Percentiles rank a stretch among this genome's conserved stretches.
Evolutionary conservation across 2,888 invertebrate genomes (phyloP).

Genomic region (Cynaeus angustus): DNA sequence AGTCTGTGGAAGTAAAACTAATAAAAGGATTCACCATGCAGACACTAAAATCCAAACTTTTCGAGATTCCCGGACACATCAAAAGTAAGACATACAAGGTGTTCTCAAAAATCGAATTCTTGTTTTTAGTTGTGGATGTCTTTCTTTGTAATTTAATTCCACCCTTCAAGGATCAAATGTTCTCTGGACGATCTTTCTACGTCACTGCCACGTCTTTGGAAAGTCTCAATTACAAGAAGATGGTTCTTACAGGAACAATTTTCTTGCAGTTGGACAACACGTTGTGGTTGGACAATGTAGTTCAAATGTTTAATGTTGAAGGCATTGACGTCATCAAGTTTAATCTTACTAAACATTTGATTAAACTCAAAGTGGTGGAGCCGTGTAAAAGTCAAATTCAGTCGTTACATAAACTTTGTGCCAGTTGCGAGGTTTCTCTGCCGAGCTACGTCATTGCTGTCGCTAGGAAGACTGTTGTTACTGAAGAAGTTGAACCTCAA

Average conservation of each 20-base stretch:
- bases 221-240: slow-evolving; percentile 55
- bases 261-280: slow-evolving; percentile 76
- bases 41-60: slow-evolving; percentile 71
- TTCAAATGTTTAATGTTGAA: slow-evolving; percentile 73
- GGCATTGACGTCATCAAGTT: slow-evolving; percentile 74
- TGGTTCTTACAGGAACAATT: slow-evolving; percentile 71
- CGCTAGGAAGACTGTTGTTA: slow-evolving; percentile 43
- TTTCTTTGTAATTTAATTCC: slow-evolving; percentile 65
- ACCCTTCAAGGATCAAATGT: slow-evolving; percentile 63
- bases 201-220: slow-evolving; percentile 53
- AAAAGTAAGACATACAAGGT: slow-evolving; percentile 56
- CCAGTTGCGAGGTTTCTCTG: slow-evolving; percentile 64
- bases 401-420: slow-evolving; percentile 72
- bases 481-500: slow-evolving; percentile 58
- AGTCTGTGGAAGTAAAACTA: slow-evolving; percentile 45
- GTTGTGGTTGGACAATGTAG: slow-evolving; percentile 79
- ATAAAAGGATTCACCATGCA: slow-evolving; percentile 72
- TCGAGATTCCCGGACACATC: slow-evolving; percentile 70
- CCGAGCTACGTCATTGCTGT: slow-evolving; percentile 57
- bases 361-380: slow-evolving; percentile 69
- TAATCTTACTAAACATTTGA: slow-evolving; percentile 71
- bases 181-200: slow-evolving; percentile 55
- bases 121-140: slow-evolving; percentile 60
- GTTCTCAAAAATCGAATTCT: not conserved
- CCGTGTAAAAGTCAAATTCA: slow-evolving; percentile 73